Conservation (phyloP, 2,113 vertebrate species). For the Dipodomys stephensi region DNA sequence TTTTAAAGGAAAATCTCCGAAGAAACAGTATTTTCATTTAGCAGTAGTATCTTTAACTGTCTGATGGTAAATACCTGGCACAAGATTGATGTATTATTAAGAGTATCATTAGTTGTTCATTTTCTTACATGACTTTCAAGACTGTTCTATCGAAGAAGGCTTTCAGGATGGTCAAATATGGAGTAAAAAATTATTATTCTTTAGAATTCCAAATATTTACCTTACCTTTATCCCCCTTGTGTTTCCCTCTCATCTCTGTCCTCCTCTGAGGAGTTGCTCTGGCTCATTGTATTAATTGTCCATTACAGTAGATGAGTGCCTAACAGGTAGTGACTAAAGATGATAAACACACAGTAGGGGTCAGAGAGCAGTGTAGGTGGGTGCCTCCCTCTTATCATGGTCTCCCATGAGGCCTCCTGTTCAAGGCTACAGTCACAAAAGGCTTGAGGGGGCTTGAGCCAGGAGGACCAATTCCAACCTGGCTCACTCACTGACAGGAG, state of each 20-base stretch:
- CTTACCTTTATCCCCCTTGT: background rate
- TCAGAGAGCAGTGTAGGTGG: background rate
- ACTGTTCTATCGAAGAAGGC: slow-evolving; percentile 12
- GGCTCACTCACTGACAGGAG: slow-evolving; percentile 3
- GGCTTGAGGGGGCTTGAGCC: background rate
- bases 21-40: slow-evolving; percentile 51
- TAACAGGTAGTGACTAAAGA: slow-evolving; percentile 15
- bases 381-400: background rate
- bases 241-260: background rate
- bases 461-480: background rate
- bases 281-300: background rate
- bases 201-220: slow-evolving; percentile 43
- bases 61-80: slow-evolving; percentile 28
- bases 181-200: slow-evolving; percentile 49
- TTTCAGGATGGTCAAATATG: slow-evolving; percentile 38
- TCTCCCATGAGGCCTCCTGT: background rate
- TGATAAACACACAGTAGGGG: background rate
- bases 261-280: slow-evolving; percentile 4
- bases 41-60: background rate
- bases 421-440: slow-evolving; percentile 10
- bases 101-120: slow-evolving; percentile 23
- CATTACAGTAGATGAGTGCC: background rate
- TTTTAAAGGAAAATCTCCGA: slow-evolving; percentile 25
- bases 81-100: background rate
- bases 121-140: slow-evolving; percentile 11